Conservation (phyloP, 2,888 invertebrate genomes). For the Phrixothrix hirtus region DNA sequence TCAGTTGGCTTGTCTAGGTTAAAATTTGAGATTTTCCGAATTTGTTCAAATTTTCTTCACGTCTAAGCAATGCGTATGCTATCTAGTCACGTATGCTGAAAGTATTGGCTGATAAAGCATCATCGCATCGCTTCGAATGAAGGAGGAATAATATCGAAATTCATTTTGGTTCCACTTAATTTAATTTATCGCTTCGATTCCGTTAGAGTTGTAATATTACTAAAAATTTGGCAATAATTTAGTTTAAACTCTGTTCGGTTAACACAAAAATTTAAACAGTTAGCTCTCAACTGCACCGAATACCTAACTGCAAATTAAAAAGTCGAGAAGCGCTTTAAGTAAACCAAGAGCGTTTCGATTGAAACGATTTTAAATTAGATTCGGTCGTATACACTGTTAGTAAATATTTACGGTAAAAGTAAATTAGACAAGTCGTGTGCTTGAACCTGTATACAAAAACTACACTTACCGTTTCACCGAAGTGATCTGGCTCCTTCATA, state of each 20-base stretch:
- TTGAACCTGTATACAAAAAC: slow-evolving; percentile 1
- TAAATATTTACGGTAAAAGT: slow-evolving; percentile 15
- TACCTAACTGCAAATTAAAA: slow-evolving; percentile 20
- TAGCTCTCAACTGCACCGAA: slow-evolving; percentile 6
- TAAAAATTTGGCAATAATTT: not conserved
- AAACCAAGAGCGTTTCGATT: slow-evolving; percentile 20
- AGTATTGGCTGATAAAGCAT: slow-evolving; percentile 13
- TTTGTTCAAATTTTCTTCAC: slow-evolving; percentile 5
- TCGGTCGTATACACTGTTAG: slow-evolving; percentile 9
- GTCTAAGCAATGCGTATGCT: slow-evolving; percentile 8
- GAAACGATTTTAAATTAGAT: slow-evolving; percentile 24
- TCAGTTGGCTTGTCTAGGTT: no score
- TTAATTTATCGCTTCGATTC: not conserved
- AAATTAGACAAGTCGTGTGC: slow-evolving; percentile 17
- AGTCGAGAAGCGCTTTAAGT: slow-evolving; percentile 14
- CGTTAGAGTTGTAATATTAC: not conserved
- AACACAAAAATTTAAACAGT: not conserved
- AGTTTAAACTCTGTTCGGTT: slow-evolving; percentile 2
- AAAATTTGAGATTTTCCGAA: not conserved
- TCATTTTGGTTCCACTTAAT: slow-evolving; percentile 2
- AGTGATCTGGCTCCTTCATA: slow-evolving; percentile 85
- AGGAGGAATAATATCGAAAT: slow-evolving; percentile 3
- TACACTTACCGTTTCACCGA: slow-evolving; percentile 76
- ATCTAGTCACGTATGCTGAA: slow-evolving; percentile 9
- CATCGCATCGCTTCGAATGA: not conserved